These are phyloP conservation scores for Eilema sororculum DNA, from an alignment of 2,888 invertebrate genomes.

Conservation along the genomic window DNA sequence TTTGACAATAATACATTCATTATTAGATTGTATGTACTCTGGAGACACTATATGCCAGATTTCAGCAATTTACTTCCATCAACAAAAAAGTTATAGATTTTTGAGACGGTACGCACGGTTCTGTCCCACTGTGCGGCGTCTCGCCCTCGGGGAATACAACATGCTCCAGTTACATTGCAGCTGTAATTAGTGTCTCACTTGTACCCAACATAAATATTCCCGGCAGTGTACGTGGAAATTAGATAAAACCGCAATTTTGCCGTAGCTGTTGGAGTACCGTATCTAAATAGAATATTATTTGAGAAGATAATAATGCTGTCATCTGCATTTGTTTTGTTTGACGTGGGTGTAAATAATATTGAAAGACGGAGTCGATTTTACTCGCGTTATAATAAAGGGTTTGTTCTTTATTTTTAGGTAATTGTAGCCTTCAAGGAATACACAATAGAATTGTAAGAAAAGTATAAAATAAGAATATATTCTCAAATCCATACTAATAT, in stretches of 20 bases:
- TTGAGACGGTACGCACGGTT: too few relatives aligned
- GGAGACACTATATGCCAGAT: too few relatives aligned
- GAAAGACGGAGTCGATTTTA: not conserved
- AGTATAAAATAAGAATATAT: too few relatives aligned
- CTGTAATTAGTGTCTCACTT: slow-evolving; percentile 64
- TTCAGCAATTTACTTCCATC: too few relatives aligned
- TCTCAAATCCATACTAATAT: too few relatives aligned
- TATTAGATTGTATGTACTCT: too few relatives aligned
- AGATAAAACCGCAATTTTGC: slow-evolving; percentile 34
- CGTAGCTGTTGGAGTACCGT: slow-evolving; percentile 3
- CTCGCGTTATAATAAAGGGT: not conserved
- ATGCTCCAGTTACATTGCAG: slow-evolving; percentile 59
- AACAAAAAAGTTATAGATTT: too few relatives aligned
- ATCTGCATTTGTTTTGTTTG: slow-evolving; percentile 11
- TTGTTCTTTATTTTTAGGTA: not conserved
- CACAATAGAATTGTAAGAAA: too few relatives aligned
- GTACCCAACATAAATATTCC: slow-evolving; percentile 37
- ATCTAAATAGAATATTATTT: slow-evolving; percentile 19
- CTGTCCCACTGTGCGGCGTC: too few relatives aligned
- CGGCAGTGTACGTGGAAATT: slow-evolving; percentile 35
- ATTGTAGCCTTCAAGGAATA: too few relatives aligned
- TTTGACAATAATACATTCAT: too few relatives aligned
- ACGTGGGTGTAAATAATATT: not conserved
- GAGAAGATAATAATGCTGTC: slow-evolving; percentile 11
- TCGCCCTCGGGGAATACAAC: slow-evolving; percentile 50